These are phyloP conservation scores for Drosophila barbarae DNA, from an alignment of 2,888 invertebrate species.

Conservation along the genomic window DNA sequence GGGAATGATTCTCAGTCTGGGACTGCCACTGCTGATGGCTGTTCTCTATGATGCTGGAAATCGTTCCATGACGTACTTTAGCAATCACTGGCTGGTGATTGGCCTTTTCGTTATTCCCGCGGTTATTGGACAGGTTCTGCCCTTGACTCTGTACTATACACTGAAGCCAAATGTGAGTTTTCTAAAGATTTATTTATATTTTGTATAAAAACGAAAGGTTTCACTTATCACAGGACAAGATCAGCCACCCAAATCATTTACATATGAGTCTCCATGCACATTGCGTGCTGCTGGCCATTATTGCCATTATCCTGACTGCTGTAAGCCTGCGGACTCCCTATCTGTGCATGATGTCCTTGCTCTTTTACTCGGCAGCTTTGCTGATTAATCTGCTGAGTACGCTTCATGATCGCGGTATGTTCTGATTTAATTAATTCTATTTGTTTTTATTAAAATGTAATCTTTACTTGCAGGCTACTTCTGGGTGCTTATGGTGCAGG, in stretches of 20 bases:
- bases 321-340: conserved; percentile 74
- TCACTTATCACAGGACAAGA: conserved; percentile 30
- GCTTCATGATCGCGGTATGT: conserved; percentile 71
- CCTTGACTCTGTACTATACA: conserved; percentile 70
- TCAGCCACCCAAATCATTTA: conserved; percentile 67
- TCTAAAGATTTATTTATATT: too few species aligned
- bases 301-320: conserved; percentile 66
- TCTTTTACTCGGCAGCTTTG: conserved; percentile 72
- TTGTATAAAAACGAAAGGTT: background rate
- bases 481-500: conserved; percentile 73
- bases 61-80: conserved; percentile 82
- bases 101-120: conserved; percentile 77
- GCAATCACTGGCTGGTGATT: conserved; percentile 81
- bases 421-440: background rate
- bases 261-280: conserved; percentile 78
- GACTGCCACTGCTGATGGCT: conserved; percentile 76
- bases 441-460: background rate
- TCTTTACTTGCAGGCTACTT: conserved; percentile 54
- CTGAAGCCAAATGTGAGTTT: conserved; percentile 68
- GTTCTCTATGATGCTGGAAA: conserved; percentile 77
- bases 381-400: conserved; percentile 70
- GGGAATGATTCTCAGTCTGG: conserved; percentile 71
- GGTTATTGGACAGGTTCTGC: conserved; percentile 71
- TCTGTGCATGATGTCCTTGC: conserved; percentile 69
- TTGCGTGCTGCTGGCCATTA: conserved; percentile 66